A percentile compares a stretch with the other conserved stretches of the same genome.
Evolutionary conservation across 1,140 invertebrate genomes (phyloP).

Genomic region (Sinonovacula constricta): DNA sequence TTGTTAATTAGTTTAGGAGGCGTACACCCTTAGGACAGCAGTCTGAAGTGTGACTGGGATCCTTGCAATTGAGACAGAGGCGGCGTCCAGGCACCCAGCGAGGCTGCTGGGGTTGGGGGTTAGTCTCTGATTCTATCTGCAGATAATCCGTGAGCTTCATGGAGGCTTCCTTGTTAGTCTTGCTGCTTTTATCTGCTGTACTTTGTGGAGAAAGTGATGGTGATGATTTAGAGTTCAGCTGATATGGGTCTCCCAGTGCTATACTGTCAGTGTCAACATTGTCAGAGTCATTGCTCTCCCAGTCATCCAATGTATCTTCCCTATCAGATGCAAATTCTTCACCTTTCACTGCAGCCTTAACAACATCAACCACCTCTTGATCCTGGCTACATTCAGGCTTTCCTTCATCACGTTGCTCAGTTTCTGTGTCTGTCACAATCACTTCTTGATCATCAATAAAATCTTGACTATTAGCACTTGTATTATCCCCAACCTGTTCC

Average conservation of each 20-base stretch:
- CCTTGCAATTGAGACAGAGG: background rate
- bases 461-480: background rate
- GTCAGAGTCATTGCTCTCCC: slow-evolving; percentile 17
- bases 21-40: background rate
- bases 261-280: slow-evolving; percentile 1
- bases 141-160: background rate
- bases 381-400: background rate
- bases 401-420: background rate
- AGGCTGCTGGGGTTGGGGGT: background rate
- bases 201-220: background rate
- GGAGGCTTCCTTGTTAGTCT: background rate
- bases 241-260: background rate
- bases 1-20: too few relatives aligned
- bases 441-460: background rate
- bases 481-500: slow-evolving; percentile 13
- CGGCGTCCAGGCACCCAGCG: background rate
- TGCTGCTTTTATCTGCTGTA: background rate
- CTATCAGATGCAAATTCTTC: slow-evolving; percentile 38
- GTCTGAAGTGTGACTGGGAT: background rate
- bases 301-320: slow-evolving; percentile 25
- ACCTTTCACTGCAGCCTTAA: background rate
- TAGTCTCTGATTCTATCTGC: background rate
- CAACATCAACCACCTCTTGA: background rate
- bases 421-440: background rate
- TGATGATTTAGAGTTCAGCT: background rate